Conservation (phyloP, 2,888 invertebrate species). For the Hyppa rectilinea region DNA sequence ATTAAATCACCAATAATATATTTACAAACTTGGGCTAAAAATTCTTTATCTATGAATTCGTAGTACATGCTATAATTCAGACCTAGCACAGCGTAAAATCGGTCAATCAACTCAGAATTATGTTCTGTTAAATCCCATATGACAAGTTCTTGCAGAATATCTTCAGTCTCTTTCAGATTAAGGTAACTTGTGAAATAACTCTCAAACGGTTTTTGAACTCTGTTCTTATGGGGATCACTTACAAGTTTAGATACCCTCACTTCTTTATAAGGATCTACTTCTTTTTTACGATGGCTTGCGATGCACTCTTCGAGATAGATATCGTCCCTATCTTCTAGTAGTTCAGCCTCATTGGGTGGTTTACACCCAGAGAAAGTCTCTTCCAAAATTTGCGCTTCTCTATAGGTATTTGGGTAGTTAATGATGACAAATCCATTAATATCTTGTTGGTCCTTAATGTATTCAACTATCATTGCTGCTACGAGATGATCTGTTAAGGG, state of each 20-base stretch:
- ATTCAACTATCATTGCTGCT: conserved; percentile 91
- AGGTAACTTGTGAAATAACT: conserved; percentile 91
- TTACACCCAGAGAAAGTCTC: conserved; percentile 89
- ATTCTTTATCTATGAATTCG: conserved; percentile 88
- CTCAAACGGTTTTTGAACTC: conserved; percentile 79
- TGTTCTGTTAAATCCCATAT: conserved; percentile 84
- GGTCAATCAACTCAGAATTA: conserved; percentile 88
- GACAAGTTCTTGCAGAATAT: conserved; percentile 82
- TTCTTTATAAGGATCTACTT: conserved; percentile 79
- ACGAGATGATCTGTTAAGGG: conserved; percentile 89
- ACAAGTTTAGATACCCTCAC: conserved; percentile 88
- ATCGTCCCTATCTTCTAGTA: conserved; percentile 82
- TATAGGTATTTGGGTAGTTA: conserved; percentile 91
- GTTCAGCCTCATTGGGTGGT: conserved; percentile 82
- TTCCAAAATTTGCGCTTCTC: conserved; percentile 91
- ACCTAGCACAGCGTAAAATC: conserved; percentile 91
- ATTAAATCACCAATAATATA: conserved; percentile 85
- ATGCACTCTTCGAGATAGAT: conserved; percentile 85
- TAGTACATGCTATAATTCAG: conserved; percentile 91
- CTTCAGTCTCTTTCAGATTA: conserved; percentile 83
- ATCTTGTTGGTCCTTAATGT: conserved; percentile 87
- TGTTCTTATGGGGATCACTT: conserved; percentile 86
- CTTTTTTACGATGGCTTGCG: conserved; percentile 79
- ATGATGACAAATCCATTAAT: conserved; percentile 92
- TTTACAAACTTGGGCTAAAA: conserved; percentile 88